phyloP scores from a whole-genome alignment of 2,113 vertebrate species.

The Stictonetta naevosa region DNA sequence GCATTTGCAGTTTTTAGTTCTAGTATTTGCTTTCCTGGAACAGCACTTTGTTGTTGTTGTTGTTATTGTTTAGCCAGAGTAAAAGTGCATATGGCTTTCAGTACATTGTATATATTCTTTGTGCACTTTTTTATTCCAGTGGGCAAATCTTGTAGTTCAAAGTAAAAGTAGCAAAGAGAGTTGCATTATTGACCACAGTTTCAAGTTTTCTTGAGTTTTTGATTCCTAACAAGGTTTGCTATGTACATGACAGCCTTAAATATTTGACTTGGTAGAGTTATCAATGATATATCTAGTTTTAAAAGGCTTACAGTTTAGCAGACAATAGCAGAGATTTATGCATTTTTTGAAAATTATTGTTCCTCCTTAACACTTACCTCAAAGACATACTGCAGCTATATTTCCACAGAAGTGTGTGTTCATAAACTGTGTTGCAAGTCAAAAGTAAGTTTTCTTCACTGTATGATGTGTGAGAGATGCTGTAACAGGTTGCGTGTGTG shows the following conservation, averaged over 20 bases:
- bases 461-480: neutral
- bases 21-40: neutral
- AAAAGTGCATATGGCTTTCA: neutral
- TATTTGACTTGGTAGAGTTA: neutral
- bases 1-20: neutral
- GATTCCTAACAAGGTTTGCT: neutral
- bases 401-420: neutral
- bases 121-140: neutral
- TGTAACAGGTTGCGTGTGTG: neutral
- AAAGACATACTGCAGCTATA: neutral
- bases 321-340: neutral
- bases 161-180: neutral
- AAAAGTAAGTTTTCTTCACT: neutral
- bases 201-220: neutral
- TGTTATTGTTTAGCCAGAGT: neutral
- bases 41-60: no score
- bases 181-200: neutral
- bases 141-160: neutral
- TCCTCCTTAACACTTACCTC: conserved; percentile 12
- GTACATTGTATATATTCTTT: neutral
- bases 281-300: neutral
- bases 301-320: neutral
- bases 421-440: neutral
- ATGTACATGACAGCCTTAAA: neutral
- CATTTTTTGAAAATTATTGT: neutral